Base-by-base conservation (phyloP, 2,797 vertebrate genomes). In the Liasis olivaceus region DNA sequence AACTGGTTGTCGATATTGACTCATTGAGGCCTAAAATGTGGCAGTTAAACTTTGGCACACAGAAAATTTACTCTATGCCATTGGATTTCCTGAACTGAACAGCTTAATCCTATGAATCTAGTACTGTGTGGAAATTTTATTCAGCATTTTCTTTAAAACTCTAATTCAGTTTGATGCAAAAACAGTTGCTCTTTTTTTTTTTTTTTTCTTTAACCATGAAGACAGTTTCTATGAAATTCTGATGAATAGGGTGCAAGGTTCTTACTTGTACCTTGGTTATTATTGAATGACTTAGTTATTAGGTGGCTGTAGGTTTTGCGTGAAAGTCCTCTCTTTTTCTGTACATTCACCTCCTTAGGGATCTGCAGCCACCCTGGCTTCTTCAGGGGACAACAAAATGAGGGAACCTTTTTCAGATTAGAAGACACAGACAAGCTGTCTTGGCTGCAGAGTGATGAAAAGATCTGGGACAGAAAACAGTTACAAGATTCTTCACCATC, bases 21-120 rank as follows among this genome's bases (percentile, higher is more conserved):
- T 94, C 89, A 3, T 13, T 86, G 58, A 87, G 85, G 60, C 22
- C 89, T 88, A 92, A 7, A 15, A 69, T 91, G 77, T 89, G 26
- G 56, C 86, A 77, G 64, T 92, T 92, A 93, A 63, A 22, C 6
- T n/a, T 69, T 84, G 59, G 26, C 90, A 64, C 26, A 90, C 26
- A 15, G 63, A 7, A 28, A 59, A 59, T 26, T 15, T 36, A 26
- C 4, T 17, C 9, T 63, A 4, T 7, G 31, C 63, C n/a, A 42
- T 47, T 56, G 51, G 22, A 15, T 24, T 24, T 81, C 87, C 77
- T 58, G 24, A 63, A 36, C 31, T 36, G 31, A 60, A 36, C 31
- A 42, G 7, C 15, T 17, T 77, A 77, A 77, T 77, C 42, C 15
- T 20, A 36, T 2, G 36, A 36, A 36, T 31, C 2, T 72, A 72